Percentiles rank a stretch among this genome's conserved stretches.
Evolutionary conservation across 1,140 invertebrate species (phyloP).

Genomic region (Melanaphis sacchari): DNA sequence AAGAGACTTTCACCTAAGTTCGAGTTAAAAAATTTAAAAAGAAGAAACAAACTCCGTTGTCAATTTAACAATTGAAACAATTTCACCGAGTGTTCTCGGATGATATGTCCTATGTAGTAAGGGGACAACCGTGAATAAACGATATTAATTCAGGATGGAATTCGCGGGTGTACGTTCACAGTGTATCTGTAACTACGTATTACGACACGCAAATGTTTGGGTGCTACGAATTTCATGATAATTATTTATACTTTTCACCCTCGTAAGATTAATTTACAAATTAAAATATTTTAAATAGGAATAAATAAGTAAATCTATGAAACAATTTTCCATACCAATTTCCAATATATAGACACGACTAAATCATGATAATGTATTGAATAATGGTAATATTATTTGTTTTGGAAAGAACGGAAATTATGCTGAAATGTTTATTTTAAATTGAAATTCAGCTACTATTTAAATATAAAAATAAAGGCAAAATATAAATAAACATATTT

Average conservation of each 20-base stretch:
- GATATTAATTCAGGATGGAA: background rate
- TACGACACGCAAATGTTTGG: background rate
- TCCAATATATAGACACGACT: background rate
- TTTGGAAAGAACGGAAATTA: background rate
- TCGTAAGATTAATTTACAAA: background rate
- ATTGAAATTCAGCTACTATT: background rate
- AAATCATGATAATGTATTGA: background rate
- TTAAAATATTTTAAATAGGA: background rate
- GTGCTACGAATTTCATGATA: background rate
- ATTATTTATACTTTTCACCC: background rate
- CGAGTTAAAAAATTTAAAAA: background rate
- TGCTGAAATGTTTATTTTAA: background rate
- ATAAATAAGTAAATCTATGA: background rate
- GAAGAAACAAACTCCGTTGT: background rate
- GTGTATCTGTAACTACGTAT: background rate
- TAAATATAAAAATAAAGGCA: background rate
- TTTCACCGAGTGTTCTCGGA: background rate
- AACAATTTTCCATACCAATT: background rate
- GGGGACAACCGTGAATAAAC: background rate
- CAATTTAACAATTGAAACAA: conserved; percentile 11
- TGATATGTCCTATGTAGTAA: background rate
- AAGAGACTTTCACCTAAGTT: background rate
- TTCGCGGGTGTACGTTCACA: background rate
- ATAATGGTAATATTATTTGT: background rate
- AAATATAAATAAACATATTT: background rate